A percentile compares a stretch with the other conserved stretches of the same genome.
phyloP scores from a whole-genome alignment of 2,797 vertebrate species.

The Pangasius krempfi region DNA sequence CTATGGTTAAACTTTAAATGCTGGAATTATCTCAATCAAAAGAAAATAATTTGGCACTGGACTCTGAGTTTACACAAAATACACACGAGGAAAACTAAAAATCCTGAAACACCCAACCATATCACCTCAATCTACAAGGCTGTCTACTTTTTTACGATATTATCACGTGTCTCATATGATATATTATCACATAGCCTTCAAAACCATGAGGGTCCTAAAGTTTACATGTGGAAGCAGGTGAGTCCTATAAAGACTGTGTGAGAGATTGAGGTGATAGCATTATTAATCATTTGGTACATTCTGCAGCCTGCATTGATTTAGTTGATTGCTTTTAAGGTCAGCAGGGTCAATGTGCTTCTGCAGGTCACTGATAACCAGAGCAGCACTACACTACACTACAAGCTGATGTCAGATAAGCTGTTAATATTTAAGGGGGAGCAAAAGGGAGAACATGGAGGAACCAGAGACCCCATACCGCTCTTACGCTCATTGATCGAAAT shows the following conservation, averaged over 20 bases:
- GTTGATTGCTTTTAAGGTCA: conserved; percentile 42
- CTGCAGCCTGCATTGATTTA: conserved; percentile 28
- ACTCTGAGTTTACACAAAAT: background rate
- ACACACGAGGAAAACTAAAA: background rate
- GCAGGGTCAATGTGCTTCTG: conserved; percentile 34
- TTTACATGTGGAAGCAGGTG: background rate
- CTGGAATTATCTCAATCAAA: background rate
- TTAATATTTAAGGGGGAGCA: conserved; percentile 26
- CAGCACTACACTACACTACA: conserved; percentile 6
- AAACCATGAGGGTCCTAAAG: background rate
- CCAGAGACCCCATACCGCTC: background rate
- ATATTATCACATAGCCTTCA: background rate
- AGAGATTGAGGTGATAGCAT: conserved; percentile 20
- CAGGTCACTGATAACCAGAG: conserved; percentile 35
- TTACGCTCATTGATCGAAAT: conserved; percentile 45
- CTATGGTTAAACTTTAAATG: background rate
- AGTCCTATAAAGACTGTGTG: conserved; percentile 9
- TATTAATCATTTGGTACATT: conserved; percentile 37
- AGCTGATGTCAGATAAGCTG: conserved; percentile 22
- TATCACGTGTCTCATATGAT: background rate
- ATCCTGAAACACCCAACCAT: background rate
- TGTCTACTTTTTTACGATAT: background rate
- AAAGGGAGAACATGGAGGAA: background rate
- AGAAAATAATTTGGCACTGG: too few species aligned
- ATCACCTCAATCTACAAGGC: background rate